phyloP scores from a whole-genome alignment of 2,888 invertebrate species.

The Smittia aterrima region DNA sequence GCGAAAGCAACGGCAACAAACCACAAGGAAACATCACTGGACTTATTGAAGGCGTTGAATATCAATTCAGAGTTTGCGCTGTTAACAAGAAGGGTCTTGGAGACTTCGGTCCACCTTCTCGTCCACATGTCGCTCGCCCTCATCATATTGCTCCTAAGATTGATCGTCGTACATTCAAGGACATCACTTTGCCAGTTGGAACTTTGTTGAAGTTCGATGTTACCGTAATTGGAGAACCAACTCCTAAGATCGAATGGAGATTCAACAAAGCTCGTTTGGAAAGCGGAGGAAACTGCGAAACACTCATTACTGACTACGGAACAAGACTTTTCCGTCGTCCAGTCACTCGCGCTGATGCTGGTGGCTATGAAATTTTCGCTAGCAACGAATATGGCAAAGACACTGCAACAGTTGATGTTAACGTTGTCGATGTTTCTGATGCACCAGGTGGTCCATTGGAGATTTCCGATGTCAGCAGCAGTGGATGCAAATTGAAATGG shows the following conservation, averaged over 20 bases:
- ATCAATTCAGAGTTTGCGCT: conserved; percentile 94
- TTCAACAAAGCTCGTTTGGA: conserved; percentile 76
- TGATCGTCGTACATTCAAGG: conserved; percentile 86
- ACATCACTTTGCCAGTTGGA: conserved; percentile 87
- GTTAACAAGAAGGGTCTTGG: conserved; percentile 94
- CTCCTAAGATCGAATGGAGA: conserved; percentile 91
- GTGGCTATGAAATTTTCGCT: conserved; percentile 83
- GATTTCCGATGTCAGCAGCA: conserved; percentile 84
- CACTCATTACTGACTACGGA: conserved; percentile 83
- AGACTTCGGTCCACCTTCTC: conserved; percentile 85
- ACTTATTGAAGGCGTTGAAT: conserved; percentile 92
- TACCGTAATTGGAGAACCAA: conserved; percentile 90
- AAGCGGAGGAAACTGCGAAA: conserved; percentile 67
- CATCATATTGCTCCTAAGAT: conserved; percentile 92
- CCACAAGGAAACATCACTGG: conserved; percentile 82
- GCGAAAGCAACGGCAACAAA: conserved; percentile 73
- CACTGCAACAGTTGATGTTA: conserved; percentile 74
- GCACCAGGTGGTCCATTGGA: conserved; percentile 88
- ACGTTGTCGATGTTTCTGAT: conserved; percentile 82
- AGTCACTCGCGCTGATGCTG: conserved; percentile 75
- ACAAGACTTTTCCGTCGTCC: conserved; percentile 83
- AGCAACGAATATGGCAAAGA: conserved; percentile 86
- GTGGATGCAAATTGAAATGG: conserved; percentile 94
- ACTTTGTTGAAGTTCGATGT: conserved; percentile 92
- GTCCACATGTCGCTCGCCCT: conserved; percentile 81